A percentile compares a stretch with the other conserved stretches of the same genome.
Evolutionary conservation across 2,888 invertebrate genomes (phyloP).

Genomic region (Caenorhabditis afra): DNA sequence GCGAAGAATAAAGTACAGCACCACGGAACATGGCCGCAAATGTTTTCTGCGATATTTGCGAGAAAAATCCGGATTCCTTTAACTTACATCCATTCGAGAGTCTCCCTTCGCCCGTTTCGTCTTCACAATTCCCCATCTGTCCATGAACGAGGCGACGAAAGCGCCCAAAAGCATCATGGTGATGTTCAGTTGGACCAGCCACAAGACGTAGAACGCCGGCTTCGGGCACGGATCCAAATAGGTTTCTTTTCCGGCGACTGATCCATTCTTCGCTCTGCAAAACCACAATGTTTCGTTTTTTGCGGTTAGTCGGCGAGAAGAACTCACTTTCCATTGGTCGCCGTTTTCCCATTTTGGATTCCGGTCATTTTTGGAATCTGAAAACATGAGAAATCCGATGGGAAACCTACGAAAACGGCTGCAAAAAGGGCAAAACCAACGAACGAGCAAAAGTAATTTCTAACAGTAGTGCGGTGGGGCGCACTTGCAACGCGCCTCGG

Average conservation of each 20-base stretch:
- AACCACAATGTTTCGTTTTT: not conserved
- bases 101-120: constrained; percentile 56
- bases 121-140: constrained; percentile 59
- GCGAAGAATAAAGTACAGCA: constrained; percentile 45
- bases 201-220: constrained; percentile 61
- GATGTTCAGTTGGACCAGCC: constrained; percentile 63
- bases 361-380: constrained; percentile 46
- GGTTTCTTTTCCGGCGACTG: constrained; percentile 6
- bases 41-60: no score
- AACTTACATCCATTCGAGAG: constrained; percentile 54
- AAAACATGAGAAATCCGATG: constrained; percentile 5
- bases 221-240: constrained; percentile 49
- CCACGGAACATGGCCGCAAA: not conserved
- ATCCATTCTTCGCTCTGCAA: constrained; percentile 28
- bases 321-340: constrained; percentile 26
- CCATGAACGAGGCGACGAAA: constrained; percentile 60
- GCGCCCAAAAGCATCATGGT: constrained; percentile 64
- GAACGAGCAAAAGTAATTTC: no score
- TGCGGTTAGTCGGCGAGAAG: not conserved
- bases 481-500: constrained; percentile 17
- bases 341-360: constrained; percentile 53
- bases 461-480: constrained; percentile 24
- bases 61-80: not conserved
- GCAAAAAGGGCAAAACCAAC: not conserved
- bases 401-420: not conserved